Evolutionary conservation across 2,113 vertebrate genomes (phyloP).

Genomic region (Thryonomys swinderianus): DNA sequence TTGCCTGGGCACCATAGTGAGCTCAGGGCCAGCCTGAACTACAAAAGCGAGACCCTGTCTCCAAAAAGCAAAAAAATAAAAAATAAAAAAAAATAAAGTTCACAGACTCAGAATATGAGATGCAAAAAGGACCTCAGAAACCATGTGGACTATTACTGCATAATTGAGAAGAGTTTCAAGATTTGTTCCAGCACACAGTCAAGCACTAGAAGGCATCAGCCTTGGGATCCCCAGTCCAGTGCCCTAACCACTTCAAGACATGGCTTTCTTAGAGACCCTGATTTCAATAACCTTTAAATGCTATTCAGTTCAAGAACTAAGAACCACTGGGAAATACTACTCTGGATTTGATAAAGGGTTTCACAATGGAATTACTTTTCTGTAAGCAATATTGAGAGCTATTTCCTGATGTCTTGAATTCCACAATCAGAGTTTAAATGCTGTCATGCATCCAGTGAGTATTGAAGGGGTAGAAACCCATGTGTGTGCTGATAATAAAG

Average conservation of each 20-base stretch:
- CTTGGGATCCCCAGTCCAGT: background rate
- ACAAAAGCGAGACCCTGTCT: too few relatives aligned
- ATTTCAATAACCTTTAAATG: background rate
- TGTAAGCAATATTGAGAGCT: background rate
- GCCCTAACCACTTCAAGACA: background rate
- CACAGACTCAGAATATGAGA: background rate
- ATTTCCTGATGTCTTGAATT: conserved; percentile 30
- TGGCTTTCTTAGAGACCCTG: background rate
- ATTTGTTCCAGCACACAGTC: background rate
- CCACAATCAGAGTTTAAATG: background rate
- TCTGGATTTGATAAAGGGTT: conserved; percentile 6
- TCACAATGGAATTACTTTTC: conserved; percentile 17
- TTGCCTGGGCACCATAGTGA: too few relatives aligned
- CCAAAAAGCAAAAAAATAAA: too few relatives aligned
- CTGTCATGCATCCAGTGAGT: background rate
- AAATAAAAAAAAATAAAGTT: background rate
- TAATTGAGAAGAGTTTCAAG: background rate
- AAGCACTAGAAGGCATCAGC: background rate
- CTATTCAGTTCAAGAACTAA: background rate
- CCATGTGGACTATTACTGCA: background rate
- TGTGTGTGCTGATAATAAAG: background rate
- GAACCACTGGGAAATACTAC: background rate
- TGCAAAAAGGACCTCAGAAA: background rate
- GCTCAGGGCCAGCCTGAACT: too few relatives aligned
- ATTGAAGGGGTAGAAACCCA: background rate